Conservation (phyloP, 1,140 invertebrate genomes). For the Venturia canescens region DNA sequence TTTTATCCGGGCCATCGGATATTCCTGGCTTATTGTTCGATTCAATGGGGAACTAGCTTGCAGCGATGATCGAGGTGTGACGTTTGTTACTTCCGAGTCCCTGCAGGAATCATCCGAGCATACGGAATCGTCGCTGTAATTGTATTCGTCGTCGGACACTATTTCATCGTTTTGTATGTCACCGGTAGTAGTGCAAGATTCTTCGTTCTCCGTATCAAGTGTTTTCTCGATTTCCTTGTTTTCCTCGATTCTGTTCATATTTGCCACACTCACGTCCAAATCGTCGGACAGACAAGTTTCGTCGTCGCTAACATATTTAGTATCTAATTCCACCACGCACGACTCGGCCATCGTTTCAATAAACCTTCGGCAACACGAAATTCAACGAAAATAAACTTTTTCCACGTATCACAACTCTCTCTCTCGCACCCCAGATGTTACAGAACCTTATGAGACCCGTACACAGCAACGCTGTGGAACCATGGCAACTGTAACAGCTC, state of each 20-base stretch:
- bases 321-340: neutral
- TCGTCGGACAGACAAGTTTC: constrained; percentile 24
- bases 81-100: constrained; percentile 59
- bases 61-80: constrained; percentile 50
- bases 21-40: constrained; percentile 12
- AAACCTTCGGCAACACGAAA: neutral
- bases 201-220: constrained; percentile 19
- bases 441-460: neutral
- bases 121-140: constrained; percentile 64
- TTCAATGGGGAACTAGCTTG: constrained; percentile 28
- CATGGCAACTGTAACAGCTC: neutral
- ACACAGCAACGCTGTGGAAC: constrained; percentile 8
- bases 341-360: constrained; percentile 16
- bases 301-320: neutral
- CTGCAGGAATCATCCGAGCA: constrained; percentile 59
- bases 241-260: constrained; percentile 26
- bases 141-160: constrained; percentile 56
- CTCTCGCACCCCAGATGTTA: neutral
- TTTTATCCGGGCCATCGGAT: neutral
- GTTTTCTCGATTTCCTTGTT: neutral
- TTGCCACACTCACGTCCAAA: constrained; percentile 31
- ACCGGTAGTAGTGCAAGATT: neutral
- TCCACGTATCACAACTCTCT: neutral
- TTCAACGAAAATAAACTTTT: neutral
- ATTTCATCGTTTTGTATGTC: constrained; percentile 27